Conservation (phyloP, 1,140 invertebrate species). For the Monochamus saltuarius region DNA sequence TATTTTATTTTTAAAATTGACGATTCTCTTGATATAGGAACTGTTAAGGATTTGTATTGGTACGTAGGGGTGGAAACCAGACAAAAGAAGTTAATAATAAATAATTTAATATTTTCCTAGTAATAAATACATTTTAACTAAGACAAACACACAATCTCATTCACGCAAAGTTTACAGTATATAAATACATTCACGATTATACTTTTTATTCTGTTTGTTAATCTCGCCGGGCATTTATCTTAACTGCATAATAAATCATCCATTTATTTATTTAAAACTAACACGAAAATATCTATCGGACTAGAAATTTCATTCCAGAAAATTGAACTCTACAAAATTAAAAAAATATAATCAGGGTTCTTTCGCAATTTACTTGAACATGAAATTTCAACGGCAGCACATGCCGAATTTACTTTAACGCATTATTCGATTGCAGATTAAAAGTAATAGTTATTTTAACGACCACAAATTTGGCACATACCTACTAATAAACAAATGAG, state of each 20-base stretch:
- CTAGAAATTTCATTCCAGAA: neutral
- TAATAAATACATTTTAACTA: constrained; percentile 31
- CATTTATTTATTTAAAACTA: constrained; percentile 18
- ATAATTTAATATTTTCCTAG: constrained; percentile 33
- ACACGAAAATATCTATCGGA: constrained; percentile 9
- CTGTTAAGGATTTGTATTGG: no score
- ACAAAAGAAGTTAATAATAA: constrained; percentile 24
- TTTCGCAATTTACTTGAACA: constrained; percentile 9
- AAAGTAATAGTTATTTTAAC: constrained; percentile 1
- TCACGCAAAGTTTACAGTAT: constrained; percentile 22
- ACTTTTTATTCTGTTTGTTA: constrained; percentile 30
- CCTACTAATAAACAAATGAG: neutral
- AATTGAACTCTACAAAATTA: constrained; percentile 11
- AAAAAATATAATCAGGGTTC: constrained; percentile 1
- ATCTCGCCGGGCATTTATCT: constrained; percentile 13
- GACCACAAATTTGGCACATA: constrained; percentile 1
- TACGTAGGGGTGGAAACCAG: constrained; percentile 5
- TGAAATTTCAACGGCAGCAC: constrained; percentile 4
- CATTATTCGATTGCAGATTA: neutral
- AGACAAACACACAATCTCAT: constrained; percentile 22
- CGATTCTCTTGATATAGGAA: no score
- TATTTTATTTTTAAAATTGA: no score
- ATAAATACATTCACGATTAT: constrained; percentile 33
- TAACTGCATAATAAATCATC: constrained; percentile 9
- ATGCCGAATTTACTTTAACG: neutral